These are phyloP conservation scores for Caenorhabditis sp. DNA, from an alignment of 2,888 invertebrate species.

Conservation along the genomic window DNA sequence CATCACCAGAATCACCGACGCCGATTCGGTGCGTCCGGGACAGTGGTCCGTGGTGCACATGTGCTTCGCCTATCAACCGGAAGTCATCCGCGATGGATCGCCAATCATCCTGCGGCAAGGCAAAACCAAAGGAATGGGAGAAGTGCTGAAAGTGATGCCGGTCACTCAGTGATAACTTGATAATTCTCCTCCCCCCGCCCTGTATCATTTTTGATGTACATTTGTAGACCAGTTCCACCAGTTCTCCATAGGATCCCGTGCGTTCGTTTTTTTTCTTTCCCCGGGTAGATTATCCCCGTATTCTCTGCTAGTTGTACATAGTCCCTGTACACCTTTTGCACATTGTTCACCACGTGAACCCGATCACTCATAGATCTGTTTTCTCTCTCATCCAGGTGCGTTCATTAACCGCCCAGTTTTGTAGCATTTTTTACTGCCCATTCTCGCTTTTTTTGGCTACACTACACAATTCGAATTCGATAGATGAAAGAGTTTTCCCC, in stretches of 20 bases:
- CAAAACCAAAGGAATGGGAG: slow-evolving; percentile 91
- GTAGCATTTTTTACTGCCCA: slow-evolving; percentile 37
- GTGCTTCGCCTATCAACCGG: slow-evolving; percentile 69
- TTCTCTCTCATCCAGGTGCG: slow-evolving; percentile 31
- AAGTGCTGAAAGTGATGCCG: slow-evolving; percentile 85
- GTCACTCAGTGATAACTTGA: slow-evolving; percentile 25
- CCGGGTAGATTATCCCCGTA: slow-evolving; percentile 12
- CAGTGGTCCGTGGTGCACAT: slow-evolving; percentile 89
- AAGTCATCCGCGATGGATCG: slow-evolving; percentile 86
- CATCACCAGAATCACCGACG: slow-evolving; percentile 85
- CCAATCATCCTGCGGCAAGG: slow-evolving; percentile 91
- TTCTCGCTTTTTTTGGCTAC: slow-evolving; percentile 24
- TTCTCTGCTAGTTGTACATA: slow-evolving; percentile 44
- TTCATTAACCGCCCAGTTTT: slow-evolving; percentile 24
- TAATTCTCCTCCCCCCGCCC: background rate
- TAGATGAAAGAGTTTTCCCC: slow-evolving; percentile 17
- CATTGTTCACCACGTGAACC: slow-evolving; percentile 46
- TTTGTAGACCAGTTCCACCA: too few relatives aligned
- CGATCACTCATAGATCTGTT: slow-evolving; percentile 23
- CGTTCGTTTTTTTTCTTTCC: too few relatives aligned
- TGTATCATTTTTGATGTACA: slow-evolving; percentile 32
- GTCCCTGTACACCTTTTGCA: slow-evolving; percentile 37
- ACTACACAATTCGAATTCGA: too few relatives aligned
- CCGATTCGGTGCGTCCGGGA: slow-evolving; percentile 87
- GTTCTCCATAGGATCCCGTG: too few relatives aligned